Percentiles rank a stretch among this genome's conserved stretches.
Conservation (phyloP, 1,140 invertebrate species). For the Metaphire vulgaris region DNA sequence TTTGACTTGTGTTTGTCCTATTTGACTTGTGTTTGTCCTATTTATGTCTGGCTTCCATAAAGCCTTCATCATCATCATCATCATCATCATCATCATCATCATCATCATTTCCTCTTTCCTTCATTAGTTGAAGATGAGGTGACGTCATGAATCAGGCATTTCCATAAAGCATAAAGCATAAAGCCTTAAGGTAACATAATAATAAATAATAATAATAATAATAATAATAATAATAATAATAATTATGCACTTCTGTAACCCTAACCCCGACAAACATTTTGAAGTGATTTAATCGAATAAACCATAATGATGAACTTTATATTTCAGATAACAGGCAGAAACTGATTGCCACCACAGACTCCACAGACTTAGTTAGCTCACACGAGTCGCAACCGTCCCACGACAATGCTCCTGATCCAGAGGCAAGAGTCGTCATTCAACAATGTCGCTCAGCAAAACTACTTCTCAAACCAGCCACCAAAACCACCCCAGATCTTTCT, state of each 20-base stretch:
- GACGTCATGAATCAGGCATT: too few relatives aligned
- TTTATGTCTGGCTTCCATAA: too few relatives aligned
- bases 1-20: too few relatives aligned
- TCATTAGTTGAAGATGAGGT: too few relatives aligned
- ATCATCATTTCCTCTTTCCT: not conserved
- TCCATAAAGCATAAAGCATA: not conserved
- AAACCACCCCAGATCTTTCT: not conserved
- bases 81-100: conserved; percentile 21
- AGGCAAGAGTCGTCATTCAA: conserved; percentile 2
- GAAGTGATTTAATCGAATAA: not conserved
- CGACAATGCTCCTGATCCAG: not conserved
- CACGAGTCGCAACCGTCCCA: not conserved
- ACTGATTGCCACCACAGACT: not conserved
- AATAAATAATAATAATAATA: too few relatives aligned
- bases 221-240: too few relatives aligned
- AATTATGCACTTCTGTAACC: too few relatives aligned
- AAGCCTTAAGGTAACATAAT: conserved; percentile 29
- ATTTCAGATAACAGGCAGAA: not conserved
- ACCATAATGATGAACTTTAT: not conserved
- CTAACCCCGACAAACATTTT: too few relatives aligned
- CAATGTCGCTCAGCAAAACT: not conserved
- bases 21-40: too few relatives aligned
- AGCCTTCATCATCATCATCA: not conserved
- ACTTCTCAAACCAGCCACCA: not conserved
- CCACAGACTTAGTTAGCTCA: not conserved